Evolutionary conservation across 2,888 invertebrate species (phyloP), one percentile per base, ranked within the genome.

Genomic region (Slavum lentiscoides): DNA sequence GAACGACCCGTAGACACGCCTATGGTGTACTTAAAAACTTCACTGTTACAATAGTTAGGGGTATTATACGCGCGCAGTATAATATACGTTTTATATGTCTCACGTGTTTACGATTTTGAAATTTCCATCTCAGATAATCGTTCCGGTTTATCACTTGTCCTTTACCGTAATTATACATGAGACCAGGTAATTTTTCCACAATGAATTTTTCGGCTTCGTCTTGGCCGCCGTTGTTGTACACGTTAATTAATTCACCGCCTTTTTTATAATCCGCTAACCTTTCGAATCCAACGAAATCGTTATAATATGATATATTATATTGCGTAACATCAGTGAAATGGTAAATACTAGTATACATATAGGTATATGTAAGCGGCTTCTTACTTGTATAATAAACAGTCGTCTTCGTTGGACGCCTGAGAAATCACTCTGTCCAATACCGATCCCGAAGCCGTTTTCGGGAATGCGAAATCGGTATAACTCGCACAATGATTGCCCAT

Each of bases 371-470:
- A n/a, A n/a, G 30, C 11, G 0, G 5, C 19, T 9, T 9, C 76
- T 62, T 37, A 80, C 80, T 80, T 93, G 86, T 96, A 96, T 0
- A 96, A 88, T 39, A 95, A 89, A 84, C 95, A 95, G 85, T 94
- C 94, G 85, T 94, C 94, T 85, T 94, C 92, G 84, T 91, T 92
- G 82, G 93, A 92, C 0, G 94, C 92, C 85, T 95, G 95, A 21
- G 95, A 95, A 85, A 96, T 95, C 83, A 96, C 95, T 69, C 94
- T 89, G 86, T 96, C 96, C 85, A 96, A 90, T 82, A 95, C 95
- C 59, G 94, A 93, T 76, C 95, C 94, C 8, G 70, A 62, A 9
- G 80, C 70, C 6, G 80, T 70, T 15, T 55, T 64, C 3, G 80
- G 62, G 15, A 80, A 80, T n/a, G 75, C 67, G 5, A 75, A 67